Percentiles rank a stretch among this genome's conserved stretches.
Conservation (phyloP, 2,888 invertebrate genomes). For the Spodoptera exigua region DNA sequence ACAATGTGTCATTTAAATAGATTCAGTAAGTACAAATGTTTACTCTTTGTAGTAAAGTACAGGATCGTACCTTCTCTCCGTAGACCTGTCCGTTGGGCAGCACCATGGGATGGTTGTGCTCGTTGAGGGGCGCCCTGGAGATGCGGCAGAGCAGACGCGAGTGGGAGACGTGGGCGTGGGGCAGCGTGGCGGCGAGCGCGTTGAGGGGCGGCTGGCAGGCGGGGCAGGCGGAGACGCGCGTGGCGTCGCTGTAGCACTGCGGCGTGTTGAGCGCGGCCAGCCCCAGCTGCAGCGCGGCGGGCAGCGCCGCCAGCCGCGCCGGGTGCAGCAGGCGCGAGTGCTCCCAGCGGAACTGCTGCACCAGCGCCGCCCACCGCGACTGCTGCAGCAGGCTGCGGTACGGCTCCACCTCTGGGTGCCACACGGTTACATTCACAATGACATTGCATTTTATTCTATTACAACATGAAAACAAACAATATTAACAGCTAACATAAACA, state of each 20-base stretch:
- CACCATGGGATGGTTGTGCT: slow-evolving; percentile 99
- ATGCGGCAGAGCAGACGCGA: slow-evolving; percentile 97
- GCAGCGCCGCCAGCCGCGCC: slow-evolving; percentile 96
- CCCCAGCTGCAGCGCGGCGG: slow-evolving; percentile 96
- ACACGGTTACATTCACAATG: too few species aligned
- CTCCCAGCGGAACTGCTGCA: slow-evolving; percentile 97
- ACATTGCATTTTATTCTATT: too few species aligned
- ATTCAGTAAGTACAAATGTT: too few species aligned
- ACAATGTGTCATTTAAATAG: too few species aligned
- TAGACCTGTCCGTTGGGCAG: slow-evolving; percentile 99
- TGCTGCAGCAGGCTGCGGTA: slow-evolving; percentile 91
- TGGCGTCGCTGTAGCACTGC: slow-evolving; percentile 90
- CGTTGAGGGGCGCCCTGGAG: slow-evolving; percentile 97
- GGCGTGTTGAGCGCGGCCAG: slow-evolving; percentile 98
- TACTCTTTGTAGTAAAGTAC: neutral
- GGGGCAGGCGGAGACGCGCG: slow-evolving; percentile 96
- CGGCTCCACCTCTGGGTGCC: slow-evolving; percentile 90
- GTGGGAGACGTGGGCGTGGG: slow-evolving; percentile 98
- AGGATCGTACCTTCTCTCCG: slow-evolving; percentile 94
- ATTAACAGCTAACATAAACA: too few species aligned
- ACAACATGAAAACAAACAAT: too few species aligned
- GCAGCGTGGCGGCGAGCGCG: slow-evolving; percentile 95
- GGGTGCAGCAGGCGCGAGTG: slow-evolving; percentile 98
- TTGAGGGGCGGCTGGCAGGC: slow-evolving; percentile 97
- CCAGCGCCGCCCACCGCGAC: slow-evolving; percentile 94